Percentiles rank a stretch among this genome's conserved stretches.
phyloP scores from a whole-genome alignment of 2,113 vertebrate genomes.

The Platichthys stellatus region DNA sequence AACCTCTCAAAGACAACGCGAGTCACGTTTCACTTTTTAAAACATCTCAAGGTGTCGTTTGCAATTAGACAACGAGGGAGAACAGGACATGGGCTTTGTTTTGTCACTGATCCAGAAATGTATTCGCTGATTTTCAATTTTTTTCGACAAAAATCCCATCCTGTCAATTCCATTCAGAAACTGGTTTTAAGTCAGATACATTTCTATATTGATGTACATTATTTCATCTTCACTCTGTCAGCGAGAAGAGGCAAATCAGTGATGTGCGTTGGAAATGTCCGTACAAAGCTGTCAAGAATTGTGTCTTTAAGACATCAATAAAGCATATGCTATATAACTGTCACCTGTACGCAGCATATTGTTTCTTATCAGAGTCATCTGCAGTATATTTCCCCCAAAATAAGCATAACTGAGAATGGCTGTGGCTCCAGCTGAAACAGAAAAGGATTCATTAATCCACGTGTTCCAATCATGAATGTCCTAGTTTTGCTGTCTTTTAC shows the following conservation, averaged over 20 bases:
- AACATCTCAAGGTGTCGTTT: conserved; percentile 49
- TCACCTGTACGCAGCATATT: conserved; percentile 36
- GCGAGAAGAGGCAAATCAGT: conserved; percentile 23
- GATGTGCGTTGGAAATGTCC: conserved; percentile 52
- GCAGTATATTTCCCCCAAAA: conserved; percentile 13
- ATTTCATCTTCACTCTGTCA: conserved; percentile 71
- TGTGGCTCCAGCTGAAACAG: conserved; percentile 14
- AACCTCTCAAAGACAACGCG: conserved; percentile 20
- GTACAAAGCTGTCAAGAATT: conserved; percentile 58
- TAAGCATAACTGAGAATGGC: conserved; percentile 17
- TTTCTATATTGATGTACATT: conserved; percentile 60
- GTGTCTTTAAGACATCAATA: conserved; percentile 64
- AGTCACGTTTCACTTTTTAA: conserved; percentile 49
- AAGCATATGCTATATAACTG: conserved; percentile 45
- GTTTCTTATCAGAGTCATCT: conserved; percentile 30
- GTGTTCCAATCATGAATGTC: conserved; percentile 40
- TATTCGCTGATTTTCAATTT: conserved; percentile 16
- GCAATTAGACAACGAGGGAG: conserved; percentile 57
- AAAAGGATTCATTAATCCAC: conserved; percentile 48
- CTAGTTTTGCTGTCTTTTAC: conserved; percentile 62
- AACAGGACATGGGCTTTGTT: conserved; percentile 39
- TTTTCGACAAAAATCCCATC: conserved; percentile 45
- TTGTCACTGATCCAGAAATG: conserved; percentile 48
- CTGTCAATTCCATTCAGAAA: conserved; percentile 68
- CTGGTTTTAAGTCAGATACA: conserved; percentile 58